Conservation (phyloP, 2,888 invertebrate genomes). For the Thymelicus lineola region DNA sequence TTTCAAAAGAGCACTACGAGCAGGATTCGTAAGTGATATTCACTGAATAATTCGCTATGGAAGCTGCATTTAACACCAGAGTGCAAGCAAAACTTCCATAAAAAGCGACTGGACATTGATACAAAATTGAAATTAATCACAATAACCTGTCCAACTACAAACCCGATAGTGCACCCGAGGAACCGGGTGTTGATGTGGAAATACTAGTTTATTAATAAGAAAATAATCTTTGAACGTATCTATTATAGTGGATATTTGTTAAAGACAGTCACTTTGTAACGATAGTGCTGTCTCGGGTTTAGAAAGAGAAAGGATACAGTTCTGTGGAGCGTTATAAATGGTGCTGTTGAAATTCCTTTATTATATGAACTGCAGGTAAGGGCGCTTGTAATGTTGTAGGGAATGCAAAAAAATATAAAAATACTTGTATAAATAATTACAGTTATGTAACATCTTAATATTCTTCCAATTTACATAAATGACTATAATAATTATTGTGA, state of each 20-base stretch:
- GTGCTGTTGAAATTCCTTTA: slow-evolving; percentile 79
- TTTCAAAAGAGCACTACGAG: too few relatives aligned
- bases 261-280: slow-evolving; percentile 30
- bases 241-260: slow-evolving; percentile 30
- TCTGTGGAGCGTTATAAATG: slow-evolving; percentile 65
- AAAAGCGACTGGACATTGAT: not conserved
- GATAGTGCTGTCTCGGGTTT: slow-evolving; percentile 22
- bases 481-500: not conserved
- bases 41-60: too few relatives aligned
- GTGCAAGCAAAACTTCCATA: not conserved
- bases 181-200: slow-evolving; percentile 28
- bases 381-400: slow-evolving; percentile 53
- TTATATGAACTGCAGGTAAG: slow-evolving; percentile 78
- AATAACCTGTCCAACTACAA: slow-evolving; percentile 19
- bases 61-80: too few relatives aligned
- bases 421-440: slow-evolving; percentile 23
- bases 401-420: slow-evolving; percentile 32
- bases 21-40: too few relatives aligned
- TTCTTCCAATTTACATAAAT: slow-evolving; percentile 1
- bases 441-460: slow-evolving; percentile 9
- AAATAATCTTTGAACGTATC: slow-evolving; percentile 35
- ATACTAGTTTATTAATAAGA: slow-evolving; percentile 34
- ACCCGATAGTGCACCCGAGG: slow-evolving; percentile 13
- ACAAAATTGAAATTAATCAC: slow-evolving; percentile 23
- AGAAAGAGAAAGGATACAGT: slow-evolving; percentile 16